Conservation (phyloP, 2,797 vertebrate species). For the Platyrinchus mystaceus region DNA sequence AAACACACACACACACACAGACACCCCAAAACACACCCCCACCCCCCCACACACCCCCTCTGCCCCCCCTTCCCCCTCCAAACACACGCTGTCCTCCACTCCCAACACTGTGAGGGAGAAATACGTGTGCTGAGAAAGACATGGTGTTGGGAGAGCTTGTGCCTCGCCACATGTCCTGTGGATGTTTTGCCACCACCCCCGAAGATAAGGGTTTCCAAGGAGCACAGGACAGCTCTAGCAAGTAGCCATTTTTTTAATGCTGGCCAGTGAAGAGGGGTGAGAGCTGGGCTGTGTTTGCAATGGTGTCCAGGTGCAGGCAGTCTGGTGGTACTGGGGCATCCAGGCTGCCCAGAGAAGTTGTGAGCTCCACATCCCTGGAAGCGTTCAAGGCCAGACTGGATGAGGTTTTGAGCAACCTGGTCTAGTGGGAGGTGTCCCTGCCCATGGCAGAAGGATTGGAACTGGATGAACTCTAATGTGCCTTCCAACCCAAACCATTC, state of each 20-base stretch:
- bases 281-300: neutral
- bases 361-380: neutral
- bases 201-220: neutral
- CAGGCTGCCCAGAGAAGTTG: neutral
- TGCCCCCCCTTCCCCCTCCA: too few species aligned
- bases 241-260: neutral
- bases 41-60: too few species aligned
- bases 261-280: neutral
- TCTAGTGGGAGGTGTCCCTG: neutral
- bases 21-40: fast-evolving
- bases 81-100: fast-evolving
- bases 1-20: fast-evolving
- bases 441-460: neutral
- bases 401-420: neutral
- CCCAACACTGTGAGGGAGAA: fast-evolving
- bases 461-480: neutral
- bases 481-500: neutral
- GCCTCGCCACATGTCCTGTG: fast-evolving
- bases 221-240: neutral
- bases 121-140: neutral
- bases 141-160: fast-evolving
- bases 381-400: fast-evolving
- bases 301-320: fast-evolving
- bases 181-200: fast-evolving
- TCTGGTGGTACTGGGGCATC: neutral